Evolutionary conservation across 1,140 invertebrate species (phyloP), one percentile per base, ranked within the genome.

Genomic region (Micrasema minimum): DNA sequence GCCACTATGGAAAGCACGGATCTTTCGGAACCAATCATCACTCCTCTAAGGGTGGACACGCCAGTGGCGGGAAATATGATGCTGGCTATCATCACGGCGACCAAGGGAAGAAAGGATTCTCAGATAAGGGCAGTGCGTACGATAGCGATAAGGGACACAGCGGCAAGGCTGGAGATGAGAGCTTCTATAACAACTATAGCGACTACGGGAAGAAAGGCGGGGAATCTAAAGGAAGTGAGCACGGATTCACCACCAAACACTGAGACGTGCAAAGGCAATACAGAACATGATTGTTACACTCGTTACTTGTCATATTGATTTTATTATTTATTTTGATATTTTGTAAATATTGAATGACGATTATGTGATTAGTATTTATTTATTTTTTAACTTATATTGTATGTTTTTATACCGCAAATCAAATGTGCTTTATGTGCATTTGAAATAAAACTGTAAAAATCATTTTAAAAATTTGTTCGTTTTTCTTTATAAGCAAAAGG

Each of bases 1-100:
- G 90, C 1, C 82, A 89, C 75, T 88, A 87, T 78, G 79, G 85
- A 59, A 88, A 88, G 75, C 83, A 87, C 75, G 85, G 79, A 4
- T 76, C 80, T 37, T 80, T 78, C 72, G 80, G 87, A 62, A 76
- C 82, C 31, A 75, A 86, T 66, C 82, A 87, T 75, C 80, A 80
- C 69, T 78, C 81, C 41, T 79, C 75, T 6, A 79, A 83, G 38
- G 86, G 83, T 31, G 81, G 74, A 55, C 80, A 83, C 74, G 76
- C 85, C 43, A 84, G 88, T 41, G 87, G 85, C 41, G 83, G 76
- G 18, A 77, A 79, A 61, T 80, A 84, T 65, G 83, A 87, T 38
- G 84, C 85, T 1, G 85, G 75, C 10, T 81, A 85, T 72, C 75
- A 85, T 45, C 77, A 80, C n/a, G 78, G 76, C 50, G 76, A 79